Percentiles rank a stretch among this genome's conserved stretches.
These are phyloP conservation scores for Zootoca vivipara DNA, from an alignment of 2,113 vertebrate genomes.

Conservation along the genomic window DNA sequence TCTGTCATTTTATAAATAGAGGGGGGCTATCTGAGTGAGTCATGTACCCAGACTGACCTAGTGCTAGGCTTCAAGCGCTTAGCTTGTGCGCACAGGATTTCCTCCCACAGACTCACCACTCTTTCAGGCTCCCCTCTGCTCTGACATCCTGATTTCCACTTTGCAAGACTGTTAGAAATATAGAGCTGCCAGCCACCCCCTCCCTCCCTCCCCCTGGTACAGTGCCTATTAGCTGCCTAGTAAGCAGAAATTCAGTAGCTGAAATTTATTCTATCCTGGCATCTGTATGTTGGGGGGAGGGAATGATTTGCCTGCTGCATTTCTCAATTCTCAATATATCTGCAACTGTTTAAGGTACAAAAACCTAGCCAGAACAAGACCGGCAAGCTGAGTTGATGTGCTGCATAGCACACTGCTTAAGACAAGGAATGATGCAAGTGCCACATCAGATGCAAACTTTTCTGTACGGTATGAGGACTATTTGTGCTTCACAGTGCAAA, in stretches of 20 bases:
- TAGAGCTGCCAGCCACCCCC: not conserved
- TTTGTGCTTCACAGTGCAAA: not conserved
- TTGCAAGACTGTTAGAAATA: slow-evolving; percentile 30
- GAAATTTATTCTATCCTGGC: not conserved
- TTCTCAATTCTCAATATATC: not conserved
- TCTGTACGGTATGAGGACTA: not conserved
- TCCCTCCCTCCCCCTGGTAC: slow-evolving; percentile 43
- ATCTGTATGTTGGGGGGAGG: no score
- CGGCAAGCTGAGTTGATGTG: not conserved
- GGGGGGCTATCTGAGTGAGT: slow-evolving; percentile 36
- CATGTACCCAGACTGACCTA: slow-evolving; percentile 63
- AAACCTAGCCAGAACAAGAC: not conserved
- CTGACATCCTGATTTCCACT: slow-evolving; percentile 62
- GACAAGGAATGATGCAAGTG: no score
- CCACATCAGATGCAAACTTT: not conserved
- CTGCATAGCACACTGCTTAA: not conserved
- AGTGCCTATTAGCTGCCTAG: slow-evolving; percentile 46
- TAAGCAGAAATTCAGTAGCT: not conserved
- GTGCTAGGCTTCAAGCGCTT: slow-evolving; percentile 4
- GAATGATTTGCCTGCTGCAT: not conserved
- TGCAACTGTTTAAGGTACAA: not conserved
- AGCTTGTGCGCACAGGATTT: slow-evolving; percentile 70
- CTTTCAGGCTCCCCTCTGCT: slow-evolving; percentile 54
- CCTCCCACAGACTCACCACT: slow-evolving; percentile 50
- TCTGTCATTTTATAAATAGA: slow-evolving; percentile 53